Conservation (phyloP, 2,888 invertebrate species). For the Drosophila suboccidentalis region DNA sequence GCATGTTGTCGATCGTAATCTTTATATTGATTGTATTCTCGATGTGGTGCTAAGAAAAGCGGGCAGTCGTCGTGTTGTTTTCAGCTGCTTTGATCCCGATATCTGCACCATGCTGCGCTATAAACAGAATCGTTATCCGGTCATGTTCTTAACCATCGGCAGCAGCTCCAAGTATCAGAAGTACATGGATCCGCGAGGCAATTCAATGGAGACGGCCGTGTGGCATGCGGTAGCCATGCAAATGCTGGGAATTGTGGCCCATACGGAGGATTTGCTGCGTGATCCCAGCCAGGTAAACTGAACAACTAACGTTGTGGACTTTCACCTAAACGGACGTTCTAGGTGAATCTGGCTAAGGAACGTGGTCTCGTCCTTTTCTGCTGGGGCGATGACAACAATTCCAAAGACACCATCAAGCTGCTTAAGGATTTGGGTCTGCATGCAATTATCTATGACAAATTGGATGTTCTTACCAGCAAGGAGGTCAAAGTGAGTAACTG, state of each 20-base stretch:
- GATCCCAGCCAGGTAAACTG: constrained; percentile 91
- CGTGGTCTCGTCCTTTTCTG: constrained; percentile 96
- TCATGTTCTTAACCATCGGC: constrained; percentile 96
- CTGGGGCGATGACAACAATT: constrained; percentile 99
- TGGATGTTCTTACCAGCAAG: constrained; percentile 87
- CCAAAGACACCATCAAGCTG: constrained; percentile 92
- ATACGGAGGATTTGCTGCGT: constrained; percentile 95
- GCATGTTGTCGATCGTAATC: constrained; percentile 94
- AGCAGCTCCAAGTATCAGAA: constrained; percentile 90
- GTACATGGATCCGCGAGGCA: constrained; percentile 94
- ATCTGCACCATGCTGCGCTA: constrained; percentile 96
- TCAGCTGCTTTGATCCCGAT: constrained; percentile 98
- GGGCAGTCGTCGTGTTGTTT: constrained; percentile 93
- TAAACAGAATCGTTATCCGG: constrained; percentile 99
- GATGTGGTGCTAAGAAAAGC: constrained; percentile 93
- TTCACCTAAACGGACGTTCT: constrained; percentile 58
- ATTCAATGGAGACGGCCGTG: constrained; percentile 92
- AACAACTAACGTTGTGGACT: constrained; percentile 38
- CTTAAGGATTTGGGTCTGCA: constrained; percentile 96
- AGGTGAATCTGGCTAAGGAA: constrained; percentile 92
- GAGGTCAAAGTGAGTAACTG: constrained; percentile 80
- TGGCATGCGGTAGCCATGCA: constrained; percentile 93
- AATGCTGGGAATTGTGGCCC: constrained; percentile 95
- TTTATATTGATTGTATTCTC: constrained; percentile 94
- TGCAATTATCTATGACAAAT: constrained; percentile 98